Percentiles rank a stretch among this genome's conserved stretches.
phyloP scores from a whole-genome alignment of 2,797 vertebrate genomes.

The Mormyrus hasselquistii region DNA sequence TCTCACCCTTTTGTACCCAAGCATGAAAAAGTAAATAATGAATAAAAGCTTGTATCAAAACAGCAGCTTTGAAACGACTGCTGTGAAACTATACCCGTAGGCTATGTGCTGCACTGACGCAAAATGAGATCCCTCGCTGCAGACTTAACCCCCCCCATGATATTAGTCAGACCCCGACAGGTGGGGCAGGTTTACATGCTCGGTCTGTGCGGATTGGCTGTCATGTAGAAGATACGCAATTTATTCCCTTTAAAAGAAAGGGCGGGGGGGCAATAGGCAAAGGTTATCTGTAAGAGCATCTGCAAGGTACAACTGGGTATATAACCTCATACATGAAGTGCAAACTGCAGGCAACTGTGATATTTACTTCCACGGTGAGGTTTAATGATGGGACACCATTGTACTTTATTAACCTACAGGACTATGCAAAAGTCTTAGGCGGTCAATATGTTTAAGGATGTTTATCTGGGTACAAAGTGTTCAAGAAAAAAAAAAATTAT shows the following conservation, averaged over 20 bases:
- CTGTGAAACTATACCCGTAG: neutral
- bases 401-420: neutral
- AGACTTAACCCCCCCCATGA: neutral
- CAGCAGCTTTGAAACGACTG: neutral
- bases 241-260: neutral
- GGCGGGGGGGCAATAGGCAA: neutral
- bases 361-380: neutral
- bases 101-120: neutral
- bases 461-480: neutral
- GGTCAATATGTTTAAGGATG: neutral
- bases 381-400: neutral
- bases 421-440: neutral
- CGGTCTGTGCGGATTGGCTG: neutral
- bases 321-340: neutral
- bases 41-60: neutral
- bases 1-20: neutral
- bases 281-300: neutral
- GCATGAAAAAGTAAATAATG: neutral
- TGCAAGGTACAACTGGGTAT: neutral
- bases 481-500: neutral
- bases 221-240: neutral
- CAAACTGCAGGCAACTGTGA: neutral
- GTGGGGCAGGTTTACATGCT: neutral
- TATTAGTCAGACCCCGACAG: neutral
- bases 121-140: neutral